Evolutionary conservation across 37 sponge, comb jelly and placozoan genomes (phyloP).

Genomic region (Eunapius fragilis): DNA sequence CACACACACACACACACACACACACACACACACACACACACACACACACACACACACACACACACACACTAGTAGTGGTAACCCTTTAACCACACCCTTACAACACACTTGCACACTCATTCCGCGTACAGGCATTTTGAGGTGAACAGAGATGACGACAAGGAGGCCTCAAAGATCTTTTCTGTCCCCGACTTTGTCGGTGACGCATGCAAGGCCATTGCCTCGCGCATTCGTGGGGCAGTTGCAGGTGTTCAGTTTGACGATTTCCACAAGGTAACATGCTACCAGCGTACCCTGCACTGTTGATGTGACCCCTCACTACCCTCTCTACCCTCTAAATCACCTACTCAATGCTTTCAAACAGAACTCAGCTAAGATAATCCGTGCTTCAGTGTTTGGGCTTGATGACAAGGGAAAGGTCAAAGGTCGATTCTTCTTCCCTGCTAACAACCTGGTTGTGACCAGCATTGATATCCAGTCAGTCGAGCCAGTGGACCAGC

Average conservation of each 20-base stretch:
- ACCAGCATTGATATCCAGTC: too few relatives aligned
- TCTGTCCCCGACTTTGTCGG: conserved; percentile 99
- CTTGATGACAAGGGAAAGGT: conserved; percentile 94
- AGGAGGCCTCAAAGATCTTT: conserved; percentile 89
- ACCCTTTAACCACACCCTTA: too few relatives aligned
- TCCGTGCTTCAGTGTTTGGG: conserved; percentile 98
- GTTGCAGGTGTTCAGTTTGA: conserved; percentile 98
- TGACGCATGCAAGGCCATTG: conserved; percentile 99
- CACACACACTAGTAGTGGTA: too few relatives aligned
- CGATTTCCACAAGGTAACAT: conserved; percentile 96
- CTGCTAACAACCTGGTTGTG: conserved; percentile 94
- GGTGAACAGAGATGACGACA: conserved; percentile 55
- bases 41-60: too few relatives aligned
- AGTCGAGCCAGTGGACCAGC: conserved; percentile 99
- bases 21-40: too few relatives aligned
- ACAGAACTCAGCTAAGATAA: conserved; percentile 98
- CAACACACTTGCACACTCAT: too few relatives aligned
- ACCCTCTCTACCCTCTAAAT: too few relatives aligned
- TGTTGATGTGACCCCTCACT: too few relatives aligned
- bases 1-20: too few relatives aligned
- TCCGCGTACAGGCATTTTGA: conserved; percentile 82
- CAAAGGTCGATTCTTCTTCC: conserved; percentile 86
- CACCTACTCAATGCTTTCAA: too few relatives aligned
- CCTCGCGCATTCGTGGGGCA: conserved; percentile 97
- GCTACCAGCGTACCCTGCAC: too few relatives aligned